phyloP scores from a whole-genome alignment of 2,113 vertebrate species.

The Platycercus adscitus region DNA sequence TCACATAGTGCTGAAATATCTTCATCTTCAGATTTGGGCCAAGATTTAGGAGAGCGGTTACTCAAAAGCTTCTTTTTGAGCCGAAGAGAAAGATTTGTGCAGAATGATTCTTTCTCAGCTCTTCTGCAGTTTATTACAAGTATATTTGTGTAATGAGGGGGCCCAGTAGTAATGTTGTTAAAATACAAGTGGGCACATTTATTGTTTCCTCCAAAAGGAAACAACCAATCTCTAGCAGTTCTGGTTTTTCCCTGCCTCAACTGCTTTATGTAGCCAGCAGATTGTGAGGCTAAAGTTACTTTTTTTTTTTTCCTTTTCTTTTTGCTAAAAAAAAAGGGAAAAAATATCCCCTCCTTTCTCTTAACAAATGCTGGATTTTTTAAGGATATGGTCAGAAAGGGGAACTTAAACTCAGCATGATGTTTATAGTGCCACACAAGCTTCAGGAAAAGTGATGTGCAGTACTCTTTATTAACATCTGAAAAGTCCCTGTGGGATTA shows the following conservation, averaged over 20 bases:
- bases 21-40: background rate
- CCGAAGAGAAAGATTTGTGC: background rate
- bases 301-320: background rate
- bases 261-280: conserved; percentile 69
- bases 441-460: conserved; percentile 47
- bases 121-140: conserved; percentile 55
- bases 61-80: background rate
- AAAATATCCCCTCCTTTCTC: conserved; percentile 23
- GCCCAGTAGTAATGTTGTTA: conserved; percentile 74
- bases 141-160: conserved; percentile 81
- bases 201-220: conserved; percentile 93
- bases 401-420: conserved; percentile 56
- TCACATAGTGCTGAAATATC: background rate
- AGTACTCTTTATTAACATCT: conserved; percentile 13
- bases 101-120: conserved; percentile 6
- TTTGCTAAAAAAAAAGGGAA: background rate
- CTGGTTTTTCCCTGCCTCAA: conserved; percentile 79
- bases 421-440: conserved; percentile 63
- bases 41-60: background rate
- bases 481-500: conserved; percentile 4
- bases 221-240: conserved; percentile 77
- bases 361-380: conserved; percentile 46
- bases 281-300: conserved; percentile 64
- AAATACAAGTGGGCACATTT: conserved; percentile 82
- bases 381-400: conserved; percentile 45